Evolutionary conservation across 2,113 vertebrate species (phyloP), one percentile per base, ranked within the genome.

Genomic region (Toxostoma redivivum): DNA sequence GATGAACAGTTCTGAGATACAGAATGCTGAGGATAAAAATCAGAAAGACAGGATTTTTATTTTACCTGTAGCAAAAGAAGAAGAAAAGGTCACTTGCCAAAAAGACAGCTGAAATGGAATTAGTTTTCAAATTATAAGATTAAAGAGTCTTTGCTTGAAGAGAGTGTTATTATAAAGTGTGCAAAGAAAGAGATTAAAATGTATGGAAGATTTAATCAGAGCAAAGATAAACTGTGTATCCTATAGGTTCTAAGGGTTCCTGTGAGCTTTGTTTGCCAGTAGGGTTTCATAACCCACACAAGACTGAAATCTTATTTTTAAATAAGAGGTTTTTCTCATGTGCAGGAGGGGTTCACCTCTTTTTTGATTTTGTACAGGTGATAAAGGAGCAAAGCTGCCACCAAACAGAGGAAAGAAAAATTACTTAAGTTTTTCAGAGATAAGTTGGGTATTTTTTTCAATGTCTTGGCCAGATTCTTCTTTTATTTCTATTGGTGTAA

Each of bases 61-160:
- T 76, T 95, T 72, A 97, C 95, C 95, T 95, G 80, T 78, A 96
- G 94, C 91, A 88, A 90, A 95, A 88, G 73, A 94, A 90, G 87
- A 95, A 92, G 97, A 96, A 98, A 97, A 97, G 97, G 97, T 97
- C 89, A 70, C 89, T 94, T 95, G 92, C 90, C 69, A 12, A 92
- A 97, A 97, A 95, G 95, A 94, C 88, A 95, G 83, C 81, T 87
- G 91, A 96, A 97, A 96, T 92, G 35, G 76, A 97, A 97, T 97
- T 97, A 97, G 89, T 96, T 98, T 98, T 97, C 91, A 97, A 97
- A 98, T 98, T 92, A 96, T 94, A 96, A 98, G 97, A 98, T 97
- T 97, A 98, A 97, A 95, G 93, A 95, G 85, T 51, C 15, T 90
- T 95, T 97, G 90, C 96, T 97, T 91, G 94, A 95, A 97, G 81